These are phyloP conservation scores for Anoplius nigerrimus DNA, from an alignment of 2,888 invertebrate genomes.

Conservation along the genomic window DNA sequence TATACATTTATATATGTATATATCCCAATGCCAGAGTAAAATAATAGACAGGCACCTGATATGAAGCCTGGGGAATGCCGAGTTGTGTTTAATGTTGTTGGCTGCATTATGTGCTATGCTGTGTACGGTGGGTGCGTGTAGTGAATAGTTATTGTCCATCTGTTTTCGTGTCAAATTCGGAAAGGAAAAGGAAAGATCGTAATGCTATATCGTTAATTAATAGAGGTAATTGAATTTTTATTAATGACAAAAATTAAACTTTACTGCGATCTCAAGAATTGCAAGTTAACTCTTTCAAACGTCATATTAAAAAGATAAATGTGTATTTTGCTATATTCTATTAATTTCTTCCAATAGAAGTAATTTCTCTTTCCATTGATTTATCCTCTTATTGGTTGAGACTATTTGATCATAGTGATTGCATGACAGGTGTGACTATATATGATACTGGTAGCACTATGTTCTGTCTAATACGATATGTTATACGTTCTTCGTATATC, in stretches of 20 bases:
- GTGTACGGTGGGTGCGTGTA: conserved; percentile 44
- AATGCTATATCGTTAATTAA: neutral
- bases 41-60: conserved; percentile 53
- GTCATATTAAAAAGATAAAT: neutral
- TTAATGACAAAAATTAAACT: no score
- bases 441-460: no score
- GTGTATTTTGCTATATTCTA: neutral
- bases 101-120: conserved; percentile 58
- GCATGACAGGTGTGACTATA: no score
- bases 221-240: no score
- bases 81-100: conserved; percentile 63
- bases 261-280: no score
- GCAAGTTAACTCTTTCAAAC: no score
- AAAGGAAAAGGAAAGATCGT: conserved; percentile 36
- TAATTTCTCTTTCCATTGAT: neutral
- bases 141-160: conserved; percentile 39
- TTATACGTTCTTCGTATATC: neutral
- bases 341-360: conserved; percentile 1
- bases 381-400: neutral
- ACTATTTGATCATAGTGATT: neutral
- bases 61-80: conserved; percentile 56
- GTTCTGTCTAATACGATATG: no score
- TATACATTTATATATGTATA: conserved; percentile 38
- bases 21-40: conserved; percentile 23
- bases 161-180: conserved; percentile 41